Percentiles rank a stretch among this genome's conserved stretches.
These are phyloP conservation scores for Atta texana DNA, from an alignment of 1,140 invertebrate species.

Conservation along the genomic window DNA sequence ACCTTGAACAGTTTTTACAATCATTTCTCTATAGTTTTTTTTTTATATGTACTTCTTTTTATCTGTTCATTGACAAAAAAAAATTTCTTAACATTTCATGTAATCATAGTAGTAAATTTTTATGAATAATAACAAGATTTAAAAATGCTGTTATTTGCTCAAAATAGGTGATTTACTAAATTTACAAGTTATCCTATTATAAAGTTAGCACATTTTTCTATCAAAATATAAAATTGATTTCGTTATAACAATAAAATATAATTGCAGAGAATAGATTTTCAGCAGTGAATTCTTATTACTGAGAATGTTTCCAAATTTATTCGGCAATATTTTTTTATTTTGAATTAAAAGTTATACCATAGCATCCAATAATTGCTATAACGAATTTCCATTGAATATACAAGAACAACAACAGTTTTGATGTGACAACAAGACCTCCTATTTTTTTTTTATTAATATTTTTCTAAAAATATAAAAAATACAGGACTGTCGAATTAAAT, in stretches of 20 bases:
- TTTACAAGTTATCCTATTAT: background rate
- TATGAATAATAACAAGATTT: background rate
- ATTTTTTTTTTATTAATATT: background rate
- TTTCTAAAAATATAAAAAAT: background rate
- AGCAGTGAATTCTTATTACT: background rate
- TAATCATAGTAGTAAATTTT: background rate
- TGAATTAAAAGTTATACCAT: background rate
- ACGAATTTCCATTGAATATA: background rate
- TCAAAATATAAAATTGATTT: background rate
- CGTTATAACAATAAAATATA: background rate
- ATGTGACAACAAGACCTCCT: background rate
- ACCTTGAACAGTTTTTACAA: background rate
- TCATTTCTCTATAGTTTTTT: background rate
- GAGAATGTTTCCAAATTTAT: background rate
- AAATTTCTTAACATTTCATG: background rate
- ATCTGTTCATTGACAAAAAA: background rate
- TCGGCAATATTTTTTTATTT: background rate
- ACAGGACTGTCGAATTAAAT: background rate
- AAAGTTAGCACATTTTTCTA: background rate
- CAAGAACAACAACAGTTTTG: background rate
- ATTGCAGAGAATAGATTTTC: background rate
- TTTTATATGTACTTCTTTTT: background rate
- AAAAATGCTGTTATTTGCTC: background rate
- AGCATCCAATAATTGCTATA: background rate
- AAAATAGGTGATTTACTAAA: background rate